Evolutionary conservation across 2,888 invertebrate species (phyloP), one percentile per base, ranked within the genome.

Genomic region (Pycnomerus fuliginosus): DNA sequence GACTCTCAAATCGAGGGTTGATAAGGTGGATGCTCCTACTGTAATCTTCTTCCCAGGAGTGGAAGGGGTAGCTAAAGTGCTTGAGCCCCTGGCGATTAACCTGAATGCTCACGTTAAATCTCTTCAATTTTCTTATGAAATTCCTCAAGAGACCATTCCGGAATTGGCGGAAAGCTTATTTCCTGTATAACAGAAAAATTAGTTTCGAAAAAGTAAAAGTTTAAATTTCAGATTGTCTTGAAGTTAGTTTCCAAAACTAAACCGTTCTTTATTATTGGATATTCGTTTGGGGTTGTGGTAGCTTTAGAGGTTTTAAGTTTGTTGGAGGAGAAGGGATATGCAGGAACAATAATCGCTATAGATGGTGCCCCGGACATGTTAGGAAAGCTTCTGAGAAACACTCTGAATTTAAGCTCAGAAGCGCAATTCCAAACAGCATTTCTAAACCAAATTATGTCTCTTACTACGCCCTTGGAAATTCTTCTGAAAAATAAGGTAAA

Each of bases 251-350:
- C 76, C 0, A 79, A 77, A 0, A 73, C 75, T 1, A 74, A 80
- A 32, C 75, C 77, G 0, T 92, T 87, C 73, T 79, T 80, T 44
- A 66, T 97, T 1, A 78, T 87, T 8, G 94, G 89, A 1, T 95
- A 97, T 74, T 97, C 96, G 8, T 95, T 84, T 64, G 97, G 97
- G 28, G 76, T 85, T 0, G 69, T 87, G 13, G 75, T 93, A 12
- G 85, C 87, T 0, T 70, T 94, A 40, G 89, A 93, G 66, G 73
- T 95, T 44, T 86, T 84, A 2, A 73, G 80, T 4, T 76, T 80
- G 60, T 73, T 95, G 22, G 90, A 91, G 69, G 72, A 71, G 3
- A 74, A 78, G 59, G 87, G 86, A 52, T 74, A 75, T 36, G 72
- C 64, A 8, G 88, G 87, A 2, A 75, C 77, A 25, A 58, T 89